These are phyloP conservation scores for Galaxea fascicularis DNA, from an alignment of 92 coral and sea anemone genomes.

Conservation along the genomic window DNA sequence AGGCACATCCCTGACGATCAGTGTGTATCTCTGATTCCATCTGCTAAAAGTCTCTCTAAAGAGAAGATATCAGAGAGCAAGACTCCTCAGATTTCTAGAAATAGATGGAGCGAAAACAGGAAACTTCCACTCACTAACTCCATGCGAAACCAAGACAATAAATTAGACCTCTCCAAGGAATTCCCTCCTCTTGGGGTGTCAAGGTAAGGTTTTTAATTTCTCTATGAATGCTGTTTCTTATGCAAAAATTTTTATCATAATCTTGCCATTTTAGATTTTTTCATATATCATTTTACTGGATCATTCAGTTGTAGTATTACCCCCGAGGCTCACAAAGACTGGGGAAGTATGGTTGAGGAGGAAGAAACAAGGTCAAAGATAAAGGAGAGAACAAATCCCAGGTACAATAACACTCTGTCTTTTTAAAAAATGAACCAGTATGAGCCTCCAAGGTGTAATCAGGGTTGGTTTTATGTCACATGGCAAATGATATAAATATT, in stretches of 20 bases:
- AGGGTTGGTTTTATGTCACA: too few relatives aligned
- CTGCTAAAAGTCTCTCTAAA: conserved; percentile 34
- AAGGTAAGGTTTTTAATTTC: background rate
- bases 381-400: conserved; percentile 43
- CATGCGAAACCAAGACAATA: conserved; percentile 36
- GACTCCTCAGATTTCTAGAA: conserved; percentile 42
- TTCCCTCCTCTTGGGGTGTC: conserved; percentile 84
- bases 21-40: conserved; percentile 65
- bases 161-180: conserved; percentile 53
- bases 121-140: background rate
- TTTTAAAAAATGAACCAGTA: too few relatives aligned
- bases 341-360: conserved; percentile 84
- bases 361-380: conserved; percentile 62
- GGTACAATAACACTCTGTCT: conserved; percentile 11
- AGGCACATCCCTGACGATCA: conserved; percentile 47
- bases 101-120: conserved; percentile 48
- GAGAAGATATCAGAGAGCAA: conserved; percentile 48
- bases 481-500: too few relatives aligned
- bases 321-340: conserved; percentile 85
- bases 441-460: too few relatives aligned
- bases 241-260: background rate
- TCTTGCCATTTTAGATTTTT: background rate
- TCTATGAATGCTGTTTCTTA: background rate
- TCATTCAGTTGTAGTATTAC: conserved; percentile 76
- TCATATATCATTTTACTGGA: background rate